These are phyloP conservation scores for Oryzias dopingdopingensis DNA, from an alignment of 2,797 vertebrate genomes.

Conservation along the genomic window DNA sequence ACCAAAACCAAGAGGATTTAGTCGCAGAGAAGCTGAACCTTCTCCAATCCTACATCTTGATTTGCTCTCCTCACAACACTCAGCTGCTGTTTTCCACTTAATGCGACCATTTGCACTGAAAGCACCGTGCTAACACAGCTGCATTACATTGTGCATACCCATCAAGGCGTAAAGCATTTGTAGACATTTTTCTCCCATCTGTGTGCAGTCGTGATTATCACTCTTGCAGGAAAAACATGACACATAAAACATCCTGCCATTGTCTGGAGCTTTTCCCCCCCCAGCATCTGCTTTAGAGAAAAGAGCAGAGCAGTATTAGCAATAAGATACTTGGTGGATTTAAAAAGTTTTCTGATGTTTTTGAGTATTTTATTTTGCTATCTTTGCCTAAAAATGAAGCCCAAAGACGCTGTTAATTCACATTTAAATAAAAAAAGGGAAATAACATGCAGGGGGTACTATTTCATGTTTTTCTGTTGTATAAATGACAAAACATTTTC, in stretches of 20 bases:
- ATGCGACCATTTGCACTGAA: slow-evolving; percentile 12
- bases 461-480: too few species aligned
- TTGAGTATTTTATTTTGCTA: too few species aligned
- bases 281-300: neutral
- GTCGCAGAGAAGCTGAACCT: slow-evolving; percentile 48
- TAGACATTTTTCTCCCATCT: neutral
- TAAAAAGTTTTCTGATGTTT: neutral
- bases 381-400: too few species aligned
- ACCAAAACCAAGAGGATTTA: slow-evolving; percentile 43
- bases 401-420: too few species aligned
- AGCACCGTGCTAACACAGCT: slow-evolving; percentile 17
- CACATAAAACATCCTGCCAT: neutral
- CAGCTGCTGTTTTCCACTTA: slow-evolving; percentile 1
- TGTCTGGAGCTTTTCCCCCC: slow-evolving; percentile 13
- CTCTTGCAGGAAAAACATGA: slow-evolving; percentile 1
- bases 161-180: slow-evolving; percentile 1
- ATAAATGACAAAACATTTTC: too few species aligned
- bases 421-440: too few species aligned
- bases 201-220: slow-evolving; percentile 7
- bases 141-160: slow-evolving; percentile 6
- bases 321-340: neutral
- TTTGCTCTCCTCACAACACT: slow-evolving; percentile 24
- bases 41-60: slow-evolving; percentile 34
- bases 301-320: too few species aligned
- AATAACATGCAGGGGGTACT: too few species aligned